phyloP scores from a whole-genome alignment of 2,888 invertebrate species.

The Pyrrhia umbra region DNA sequence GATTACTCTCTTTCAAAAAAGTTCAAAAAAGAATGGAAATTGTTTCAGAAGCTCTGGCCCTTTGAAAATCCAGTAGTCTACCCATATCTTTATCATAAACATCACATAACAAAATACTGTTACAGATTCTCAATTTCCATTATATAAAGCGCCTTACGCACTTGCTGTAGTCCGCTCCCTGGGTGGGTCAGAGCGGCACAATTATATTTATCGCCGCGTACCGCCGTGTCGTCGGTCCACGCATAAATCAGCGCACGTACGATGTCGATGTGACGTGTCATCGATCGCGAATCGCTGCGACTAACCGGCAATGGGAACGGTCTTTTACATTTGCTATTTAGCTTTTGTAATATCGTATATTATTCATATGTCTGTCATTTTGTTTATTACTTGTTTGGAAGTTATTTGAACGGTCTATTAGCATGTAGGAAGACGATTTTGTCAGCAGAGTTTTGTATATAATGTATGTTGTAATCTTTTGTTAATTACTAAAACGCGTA shows the following conservation, averaged over 20 bases:
- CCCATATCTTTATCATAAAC: background rate
- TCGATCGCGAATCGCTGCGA: slow-evolving; percentile 64
- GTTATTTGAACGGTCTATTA: background rate
- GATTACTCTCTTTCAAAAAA: too few relatives aligned
- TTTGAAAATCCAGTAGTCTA: too few relatives aligned
- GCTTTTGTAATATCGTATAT: slow-evolving; percentile 38
- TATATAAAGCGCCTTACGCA: slow-evolving; percentile 74
- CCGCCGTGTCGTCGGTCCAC: slow-evolving; percentile 76
- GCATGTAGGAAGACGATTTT: background rate
- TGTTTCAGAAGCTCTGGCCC: too few relatives aligned
- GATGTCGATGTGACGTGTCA: slow-evolving; percentile 70
- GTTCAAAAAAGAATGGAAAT: too few relatives aligned
- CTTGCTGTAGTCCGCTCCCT: slow-evolving; percentile 75
- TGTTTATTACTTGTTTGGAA: slow-evolving; percentile 24
- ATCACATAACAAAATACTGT: background rate
- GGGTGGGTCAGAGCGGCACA: slow-evolving; percentile 81
- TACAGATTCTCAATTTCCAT: slow-evolving; percentile 32
- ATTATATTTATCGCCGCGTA: slow-evolving; percentile 82
- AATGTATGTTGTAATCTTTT: too few relatives aligned
- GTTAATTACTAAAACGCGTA: too few relatives aligned
- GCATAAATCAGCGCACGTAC: slow-evolving; percentile 82
- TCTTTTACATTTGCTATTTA: slow-evolving; percentile 63
- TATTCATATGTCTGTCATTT: slow-evolving; percentile 25
- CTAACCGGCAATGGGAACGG: slow-evolving; percentile 66
- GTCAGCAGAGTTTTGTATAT: too few relatives aligned